Conservation (phyloP, 2,888 invertebrate species). For the Lissonota sp. region DNA sequence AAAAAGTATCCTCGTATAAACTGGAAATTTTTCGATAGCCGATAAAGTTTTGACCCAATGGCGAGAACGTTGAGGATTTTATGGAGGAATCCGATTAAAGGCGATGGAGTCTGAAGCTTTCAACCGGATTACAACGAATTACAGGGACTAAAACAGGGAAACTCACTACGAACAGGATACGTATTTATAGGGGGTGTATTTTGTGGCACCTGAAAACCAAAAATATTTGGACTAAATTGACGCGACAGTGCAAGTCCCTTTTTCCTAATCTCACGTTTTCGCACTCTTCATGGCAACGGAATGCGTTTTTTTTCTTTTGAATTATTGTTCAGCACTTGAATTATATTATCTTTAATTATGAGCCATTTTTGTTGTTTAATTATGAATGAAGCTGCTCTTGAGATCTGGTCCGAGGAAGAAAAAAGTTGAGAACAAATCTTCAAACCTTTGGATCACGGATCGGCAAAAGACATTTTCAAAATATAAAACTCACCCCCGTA, state of each 20-base stretch:
- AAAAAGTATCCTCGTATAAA: too few species aligned
- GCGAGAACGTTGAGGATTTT: conserved; percentile 25
- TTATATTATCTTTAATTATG: neutral
- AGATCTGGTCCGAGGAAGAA: too few species aligned
- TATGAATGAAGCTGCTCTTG: too few species aligned
- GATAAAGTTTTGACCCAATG: conserved; percentile 12
- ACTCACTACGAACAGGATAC: neutral
- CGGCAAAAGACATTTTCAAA: too few species aligned
- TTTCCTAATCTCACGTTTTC: neutral
- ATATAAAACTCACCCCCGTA: neutral
- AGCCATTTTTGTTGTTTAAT: neutral
- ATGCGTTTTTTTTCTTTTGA: too few species aligned
- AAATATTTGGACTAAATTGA: neutral
- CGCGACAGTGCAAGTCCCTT: neutral
- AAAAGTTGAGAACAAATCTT: too few species aligned
- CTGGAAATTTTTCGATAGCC: neutral
- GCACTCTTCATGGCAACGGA: too few species aligned
- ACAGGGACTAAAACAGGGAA: too few species aligned
- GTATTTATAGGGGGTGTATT: neutral
- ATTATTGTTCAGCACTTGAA: conserved; percentile 8
- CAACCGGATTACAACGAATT: neutral
- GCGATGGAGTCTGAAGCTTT: conserved; percentile 16
- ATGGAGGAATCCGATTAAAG: conserved; percentile 38
- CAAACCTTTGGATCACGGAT: too few species aligned
- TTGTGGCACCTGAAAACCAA: conserved; percentile 2